A percentile compares a stretch with the other conserved stretches of the same genome.
Evolutionary conservation across 2,888 invertebrate genomes (phyloP).

Genomic region (Dichetophora obliterata): DNA sequence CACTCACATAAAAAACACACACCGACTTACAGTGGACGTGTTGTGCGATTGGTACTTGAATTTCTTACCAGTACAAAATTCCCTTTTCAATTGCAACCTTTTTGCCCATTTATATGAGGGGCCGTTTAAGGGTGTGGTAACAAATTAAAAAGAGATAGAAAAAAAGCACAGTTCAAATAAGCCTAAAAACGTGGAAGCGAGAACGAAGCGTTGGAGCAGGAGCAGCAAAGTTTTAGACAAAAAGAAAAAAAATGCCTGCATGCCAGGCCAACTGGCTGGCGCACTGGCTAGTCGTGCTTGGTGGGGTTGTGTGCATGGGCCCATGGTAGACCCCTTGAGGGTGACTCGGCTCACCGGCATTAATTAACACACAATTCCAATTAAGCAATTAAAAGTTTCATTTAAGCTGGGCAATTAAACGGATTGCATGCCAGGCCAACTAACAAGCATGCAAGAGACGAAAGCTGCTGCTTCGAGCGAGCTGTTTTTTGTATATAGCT

Average conservation of each 20-base stretch:
- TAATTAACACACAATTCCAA: slow-evolving; percentile 59
- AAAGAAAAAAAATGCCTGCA: too few relatives aligned
- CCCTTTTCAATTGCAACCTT: slow-evolving; percentile 1
- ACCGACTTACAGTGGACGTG: background rate
- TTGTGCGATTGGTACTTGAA: slow-evolving; percentile 19
- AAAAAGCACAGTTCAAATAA: background rate
- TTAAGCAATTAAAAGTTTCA: slow-evolving; percentile 65
- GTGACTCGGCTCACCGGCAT: slow-evolving; percentile 35
- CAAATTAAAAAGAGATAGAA: slow-evolving; percentile 16
- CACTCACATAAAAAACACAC: background rate
- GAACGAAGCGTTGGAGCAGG: slow-evolving; percentile 6
- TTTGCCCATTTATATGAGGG: background rate
- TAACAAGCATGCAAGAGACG: slow-evolving; percentile 7
- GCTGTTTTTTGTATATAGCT: background rate
- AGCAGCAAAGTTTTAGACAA: background rate
- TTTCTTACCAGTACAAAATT: slow-evolving; percentile 5
- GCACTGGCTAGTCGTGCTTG: background rate
- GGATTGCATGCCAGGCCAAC: slow-evolving; percentile 43
- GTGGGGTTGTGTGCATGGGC: background rate
- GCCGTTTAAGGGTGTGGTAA: slow-evolving; percentile 15
- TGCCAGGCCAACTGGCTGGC: too few relatives aligned
- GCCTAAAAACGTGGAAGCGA: background rate
- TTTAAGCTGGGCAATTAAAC: slow-evolving; percentile 50
- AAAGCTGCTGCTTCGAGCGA: background rate
- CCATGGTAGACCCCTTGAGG: background rate